Conservation (phyloP, 2,797 vertebrate species). For the Octomys mimax region DNA sequence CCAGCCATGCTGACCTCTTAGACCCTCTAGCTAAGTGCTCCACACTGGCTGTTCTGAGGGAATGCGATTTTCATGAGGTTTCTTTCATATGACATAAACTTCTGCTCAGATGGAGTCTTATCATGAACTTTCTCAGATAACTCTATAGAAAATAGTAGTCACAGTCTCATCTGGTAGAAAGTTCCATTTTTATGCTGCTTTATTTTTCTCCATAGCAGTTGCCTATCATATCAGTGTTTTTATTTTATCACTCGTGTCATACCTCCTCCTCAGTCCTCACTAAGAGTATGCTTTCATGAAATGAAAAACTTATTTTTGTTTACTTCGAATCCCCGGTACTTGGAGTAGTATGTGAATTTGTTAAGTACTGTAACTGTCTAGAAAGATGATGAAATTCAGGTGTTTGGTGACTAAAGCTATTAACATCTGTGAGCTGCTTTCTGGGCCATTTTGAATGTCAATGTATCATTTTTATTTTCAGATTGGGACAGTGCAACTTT, state of each 20-base stretch:
- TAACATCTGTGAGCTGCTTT: conserved; percentile 56
- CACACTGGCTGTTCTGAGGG: not conserved
- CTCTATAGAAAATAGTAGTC: conserved; percentile 34
- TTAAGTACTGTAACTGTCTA: conserved; percentile 43
- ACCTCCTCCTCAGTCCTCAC: not conserved
- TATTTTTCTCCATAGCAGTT: conserved; percentile 39
- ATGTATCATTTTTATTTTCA: conserved; percentile 87
- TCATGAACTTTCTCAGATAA: not conserved
- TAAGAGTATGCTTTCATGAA: conserved; percentile 42
- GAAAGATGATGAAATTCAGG: conserved; percentile 46
- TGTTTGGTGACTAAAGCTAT: not conserved
- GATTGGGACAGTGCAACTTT: conserved; percentile 98
- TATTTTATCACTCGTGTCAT: not conserved
- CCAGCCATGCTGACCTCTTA: not conserved
- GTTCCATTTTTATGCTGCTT: not conserved
- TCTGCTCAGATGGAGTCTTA: conserved; percentile 8
- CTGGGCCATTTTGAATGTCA: conserved; percentile 61
- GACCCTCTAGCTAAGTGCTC: not conserved
- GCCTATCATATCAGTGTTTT: conserved; percentile 22
- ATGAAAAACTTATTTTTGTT: conserved; percentile 48
- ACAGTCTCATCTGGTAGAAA: not conserved
- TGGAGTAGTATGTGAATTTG: conserved; percentile 30
- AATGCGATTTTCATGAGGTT: not conserved
- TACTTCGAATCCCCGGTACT: not conserved
- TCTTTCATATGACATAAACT: not conserved